Conservation (phyloP, 1,140 invertebrate species). For the Drosophila pseudoobscura region DNA sequence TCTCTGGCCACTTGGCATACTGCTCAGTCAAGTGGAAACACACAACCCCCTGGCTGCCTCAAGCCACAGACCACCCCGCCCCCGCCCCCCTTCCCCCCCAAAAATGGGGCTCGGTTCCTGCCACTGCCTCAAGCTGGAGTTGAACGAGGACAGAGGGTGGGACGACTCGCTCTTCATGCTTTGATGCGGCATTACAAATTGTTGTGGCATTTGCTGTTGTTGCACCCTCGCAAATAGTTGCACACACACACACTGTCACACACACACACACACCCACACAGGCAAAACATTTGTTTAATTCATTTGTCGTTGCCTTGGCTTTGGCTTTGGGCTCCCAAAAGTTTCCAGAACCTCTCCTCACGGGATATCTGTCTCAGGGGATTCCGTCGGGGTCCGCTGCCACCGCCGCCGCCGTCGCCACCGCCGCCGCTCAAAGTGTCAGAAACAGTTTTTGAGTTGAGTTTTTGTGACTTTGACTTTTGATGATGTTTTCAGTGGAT, state of each 20-base stretch:
- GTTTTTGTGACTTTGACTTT: slow-evolving; percentile 49
- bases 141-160: no score
- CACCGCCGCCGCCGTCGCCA: slow-evolving; percentile 19
- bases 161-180: slow-evolving; percentile 17
- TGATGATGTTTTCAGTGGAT: slow-evolving; percentile 45
- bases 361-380: slow-evolving; percentile 43
- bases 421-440: slow-evolving; percentile 50
- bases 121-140: no score
- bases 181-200: slow-evolving; percentile 54
- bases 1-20: slow-evolving; percentile 41
- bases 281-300: slow-evolving; percentile 42
- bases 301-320: slow-evolving; percentile 49
- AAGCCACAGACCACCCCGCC: neutral
- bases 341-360: slow-evolving; percentile 8
- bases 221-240: slow-evolving; percentile 49
- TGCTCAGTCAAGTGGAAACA: slow-evolving; percentile 44
- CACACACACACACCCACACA: slow-evolving; percentile 2
- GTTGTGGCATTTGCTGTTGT: slow-evolving; percentile 47
- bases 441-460: slow-evolving; percentile 48
- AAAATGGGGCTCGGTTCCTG: no score
- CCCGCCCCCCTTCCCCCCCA: neutral
- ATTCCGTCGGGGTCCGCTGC: slow-evolving; percentile 1
- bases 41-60: slow-evolving; percentile 16
- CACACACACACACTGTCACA: slow-evolving; percentile 9
- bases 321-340: slow-evolving; percentile 21